Percentiles rank a stretch among this genome's conserved stretches.
phyloP scores from a whole-genome alignment of 37 sponge, comb jelly and placozoan genomes.

The Dysidea cf. avara region DNA sequence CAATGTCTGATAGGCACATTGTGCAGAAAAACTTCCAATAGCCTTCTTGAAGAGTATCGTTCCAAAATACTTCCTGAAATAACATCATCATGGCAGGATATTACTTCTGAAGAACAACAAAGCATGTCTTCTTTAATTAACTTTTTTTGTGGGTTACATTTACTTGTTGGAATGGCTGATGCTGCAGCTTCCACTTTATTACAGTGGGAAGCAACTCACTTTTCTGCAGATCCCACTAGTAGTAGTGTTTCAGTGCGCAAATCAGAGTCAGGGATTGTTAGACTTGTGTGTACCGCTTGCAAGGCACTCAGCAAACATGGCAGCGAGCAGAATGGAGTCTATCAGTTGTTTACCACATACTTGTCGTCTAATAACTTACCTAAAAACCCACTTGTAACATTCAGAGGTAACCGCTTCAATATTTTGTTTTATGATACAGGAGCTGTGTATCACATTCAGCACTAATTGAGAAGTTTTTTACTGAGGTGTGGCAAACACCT shows the following conservation, averaged over 20 bases:
- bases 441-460: background rate
- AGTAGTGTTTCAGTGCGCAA: background rate
- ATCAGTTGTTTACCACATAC: too few species aligned
- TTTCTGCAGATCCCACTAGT: background rate
- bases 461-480: background rate
- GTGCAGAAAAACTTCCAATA: background rate
- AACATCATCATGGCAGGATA: background rate
- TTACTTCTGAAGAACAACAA: background rate
- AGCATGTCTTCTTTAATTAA: background rate
- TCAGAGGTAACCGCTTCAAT: too few species aligned
- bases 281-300: constrained; percentile 16
- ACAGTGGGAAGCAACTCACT: constrained; percentile 20
- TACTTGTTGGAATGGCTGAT: constrained; percentile 45
- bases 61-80: background rate
- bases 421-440: too few species aligned
- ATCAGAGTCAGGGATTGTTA: constrained; percentile 11
- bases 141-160: constrained; percentile 52
- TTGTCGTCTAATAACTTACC: too few species aligned
- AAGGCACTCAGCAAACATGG: too few species aligned
- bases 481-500: background rate
- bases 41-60: constrained; percentile 10
- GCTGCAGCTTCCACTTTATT: constrained; percentile 1
- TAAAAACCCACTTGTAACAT: too few species aligned
- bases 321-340: too few species aligned
- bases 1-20: constrained; percentile 5